Evolutionary conservation across 2,888 invertebrate species (phyloP), one percentile per base, ranked within the genome.

Genomic region (Dryobota labecula): DNA sequence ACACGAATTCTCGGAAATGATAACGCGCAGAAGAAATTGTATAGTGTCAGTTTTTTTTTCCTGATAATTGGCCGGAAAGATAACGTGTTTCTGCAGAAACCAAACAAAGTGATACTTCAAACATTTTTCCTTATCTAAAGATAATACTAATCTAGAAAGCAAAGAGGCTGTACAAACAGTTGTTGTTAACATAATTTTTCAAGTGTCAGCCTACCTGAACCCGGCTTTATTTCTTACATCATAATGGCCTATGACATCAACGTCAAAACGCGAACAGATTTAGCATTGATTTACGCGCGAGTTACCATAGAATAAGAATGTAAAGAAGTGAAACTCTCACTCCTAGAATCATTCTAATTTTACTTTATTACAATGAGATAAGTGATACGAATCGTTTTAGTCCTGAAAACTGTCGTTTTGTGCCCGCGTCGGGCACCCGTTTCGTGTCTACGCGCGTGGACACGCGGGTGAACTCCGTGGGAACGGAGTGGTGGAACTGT

Each of bases 131-230:
- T 27, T 67, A 73, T 67, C 68, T 76, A 9, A 30, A 38, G 45
- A 67, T 76, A 58, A 58, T 11, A 18, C n/a, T 53, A 45, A 58
- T 65, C 54, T 56, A 36, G 20, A 56, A 53, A 58, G 38, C 30
- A 58, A 67, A 76, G 77, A 68, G 15, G n/a, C 45, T 58, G 11
- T 36, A n/a, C 15, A 47, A 53, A 76, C 33, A 53, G 8, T 60
- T 60, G 4, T 0, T 27, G 4, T 0, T 27, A 30, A 30, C n/a
- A 43, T 27, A 4, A 4, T 73, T 43, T 51, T 47, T 45, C 18
- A 33, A 47, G 15, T 43, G 15, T n/a, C 36, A 36, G 56, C 5
- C 36, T 20, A 18, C 6, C 8, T 67, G 20, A 49, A 57, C 43
- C 24, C 15, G 2, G 9, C 49, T 76, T 51, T 57, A 36, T 43